phyloP scores from a whole-genome alignment of 2,888 invertebrate genomes.

The Drosophila longiperda region DNA sequence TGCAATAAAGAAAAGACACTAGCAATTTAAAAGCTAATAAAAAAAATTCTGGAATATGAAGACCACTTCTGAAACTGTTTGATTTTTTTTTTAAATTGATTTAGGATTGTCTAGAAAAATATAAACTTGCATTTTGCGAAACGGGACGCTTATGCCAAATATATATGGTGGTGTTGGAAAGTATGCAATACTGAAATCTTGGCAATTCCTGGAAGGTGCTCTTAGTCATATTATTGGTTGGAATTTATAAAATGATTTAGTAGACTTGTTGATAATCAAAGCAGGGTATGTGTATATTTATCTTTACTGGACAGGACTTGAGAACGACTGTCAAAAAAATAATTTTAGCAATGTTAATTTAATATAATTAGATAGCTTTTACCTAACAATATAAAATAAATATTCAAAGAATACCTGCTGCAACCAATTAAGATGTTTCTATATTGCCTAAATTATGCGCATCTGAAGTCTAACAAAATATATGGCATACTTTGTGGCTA shows the following conservation, averaged over 20 bases:
- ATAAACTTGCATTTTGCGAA: not conserved
- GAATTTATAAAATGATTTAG: not conserved
- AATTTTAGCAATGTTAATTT: not conserved
- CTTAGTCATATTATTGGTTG: not conserved
- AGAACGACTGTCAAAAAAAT: not conserved
- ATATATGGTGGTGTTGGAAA: slow-evolving; percentile 19
- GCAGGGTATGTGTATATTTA: not conserved
- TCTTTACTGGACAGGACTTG: not conserved
- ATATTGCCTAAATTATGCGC: not conserved
- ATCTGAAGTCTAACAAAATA: not conserved
- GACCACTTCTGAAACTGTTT: not conserved
- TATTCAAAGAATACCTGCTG: not conserved
- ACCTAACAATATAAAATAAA: not conserved
- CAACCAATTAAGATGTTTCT: not conserved
- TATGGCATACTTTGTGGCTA: slow-evolving; percentile 36
- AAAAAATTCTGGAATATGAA: not conserved
- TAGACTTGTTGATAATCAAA: not conserved
- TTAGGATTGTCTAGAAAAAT: not conserved
- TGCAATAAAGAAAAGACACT: not conserved
- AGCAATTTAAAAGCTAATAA: not conserved
- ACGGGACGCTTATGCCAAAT: not conserved
- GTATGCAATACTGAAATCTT: slow-evolving; percentile 27
- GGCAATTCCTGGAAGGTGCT: not conserved
- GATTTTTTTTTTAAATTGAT: not conserved
- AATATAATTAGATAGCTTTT: not conserved